Evolutionary conservation across 2,797 vertebrate species (phyloP).

Genomic region (Arremon aurantiirostris): DNA sequence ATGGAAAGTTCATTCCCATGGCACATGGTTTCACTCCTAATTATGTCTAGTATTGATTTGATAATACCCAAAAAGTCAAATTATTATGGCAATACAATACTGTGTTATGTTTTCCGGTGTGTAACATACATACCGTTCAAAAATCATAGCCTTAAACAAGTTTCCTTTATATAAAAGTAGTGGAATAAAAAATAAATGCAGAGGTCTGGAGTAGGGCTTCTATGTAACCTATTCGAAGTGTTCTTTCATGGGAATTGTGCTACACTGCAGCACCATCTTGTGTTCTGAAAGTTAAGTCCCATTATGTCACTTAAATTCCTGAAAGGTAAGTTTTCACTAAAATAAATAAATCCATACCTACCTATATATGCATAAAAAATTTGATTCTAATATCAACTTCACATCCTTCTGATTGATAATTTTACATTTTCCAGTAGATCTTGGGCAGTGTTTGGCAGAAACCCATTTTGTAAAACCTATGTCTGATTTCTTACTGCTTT

Average conservation of each 20-base stretch:
- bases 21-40: neutral
- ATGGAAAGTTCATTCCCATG: neutral
- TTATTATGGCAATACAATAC: neutral
- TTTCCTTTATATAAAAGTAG: neutral
- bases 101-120: neutral
- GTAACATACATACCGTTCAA: neutral
- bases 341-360: neutral
- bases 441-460: neutral
- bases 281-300: slow-evolving; percentile 23
- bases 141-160: neutral
- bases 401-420: neutral
- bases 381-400: neutral
- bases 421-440: neutral
- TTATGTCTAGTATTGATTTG: neutral
- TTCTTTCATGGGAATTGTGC: neutral
- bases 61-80: neutral
- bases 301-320: neutral
- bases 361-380: neutral
- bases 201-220: neutral
- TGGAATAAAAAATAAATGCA: neutral
- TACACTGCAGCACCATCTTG: slow-evolving; percentile 64
- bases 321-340: neutral
- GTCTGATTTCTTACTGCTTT: neutral
- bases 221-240: neutral
- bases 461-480: neutral